Evolutionary conservation across 2,113 vertebrate species (phyloP).

Genomic region (Megaceryle torquata): DNA sequence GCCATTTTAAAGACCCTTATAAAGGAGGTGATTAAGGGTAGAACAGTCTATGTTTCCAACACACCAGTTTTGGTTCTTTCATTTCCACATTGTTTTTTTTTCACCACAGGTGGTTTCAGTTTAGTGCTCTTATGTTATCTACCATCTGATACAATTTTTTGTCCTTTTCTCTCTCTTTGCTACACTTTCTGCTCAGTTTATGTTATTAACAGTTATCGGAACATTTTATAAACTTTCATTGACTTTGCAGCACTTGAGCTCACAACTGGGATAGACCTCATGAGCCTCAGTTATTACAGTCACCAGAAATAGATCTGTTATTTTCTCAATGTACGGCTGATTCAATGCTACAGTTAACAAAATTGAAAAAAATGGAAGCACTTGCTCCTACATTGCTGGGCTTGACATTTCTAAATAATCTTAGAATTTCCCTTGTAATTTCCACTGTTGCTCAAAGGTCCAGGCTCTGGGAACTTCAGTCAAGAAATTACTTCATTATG

Average conservation of each 20-base stretch:
- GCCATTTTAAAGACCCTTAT: background rate
- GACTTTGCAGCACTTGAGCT: background rate
- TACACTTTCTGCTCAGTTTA: background rate
- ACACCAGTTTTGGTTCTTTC: background rate
- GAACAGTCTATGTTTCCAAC: background rate
- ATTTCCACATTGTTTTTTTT: background rate
- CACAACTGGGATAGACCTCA: background rate
- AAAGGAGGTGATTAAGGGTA: background rate
- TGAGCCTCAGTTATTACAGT: slow-evolving; percentile 29
- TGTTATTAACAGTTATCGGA: background rate
- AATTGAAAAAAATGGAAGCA: slow-evolving; percentile 1
- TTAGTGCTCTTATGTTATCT: background rate
- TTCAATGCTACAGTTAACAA: slow-evolving; percentile 31
- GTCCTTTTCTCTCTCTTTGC: background rate
- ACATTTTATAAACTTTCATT: slow-evolving; percentile 25
- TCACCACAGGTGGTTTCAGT: background rate
- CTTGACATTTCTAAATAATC: slow-evolving; percentile 53
- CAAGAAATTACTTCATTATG: background rate
- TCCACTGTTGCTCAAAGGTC: background rate
- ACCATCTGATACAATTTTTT: background rate
- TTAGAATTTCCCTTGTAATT: background rate
- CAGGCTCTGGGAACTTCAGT: background rate
- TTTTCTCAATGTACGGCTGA: slow-evolving; percentile 43
- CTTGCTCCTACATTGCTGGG: background rate
- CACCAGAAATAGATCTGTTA: background rate